Base-by-base conservation (phyloP, 2,113 vertebrate genomes). In the Petromus typicus region DNA sequence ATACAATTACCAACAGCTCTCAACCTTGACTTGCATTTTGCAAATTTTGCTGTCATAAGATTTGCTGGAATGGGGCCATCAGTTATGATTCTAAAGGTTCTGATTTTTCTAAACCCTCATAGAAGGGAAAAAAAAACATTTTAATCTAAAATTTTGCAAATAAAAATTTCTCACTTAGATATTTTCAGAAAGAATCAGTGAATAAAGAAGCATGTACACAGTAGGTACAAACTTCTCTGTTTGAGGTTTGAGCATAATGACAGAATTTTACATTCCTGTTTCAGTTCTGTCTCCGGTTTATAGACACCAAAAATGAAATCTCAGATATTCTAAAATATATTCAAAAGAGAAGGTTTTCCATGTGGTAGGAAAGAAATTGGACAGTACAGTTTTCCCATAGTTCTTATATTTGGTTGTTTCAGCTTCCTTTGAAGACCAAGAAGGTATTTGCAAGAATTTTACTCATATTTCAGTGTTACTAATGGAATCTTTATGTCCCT, bases 1-100 rank as follows among this genome's bases (percentile, higher is more conserved):
- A 96, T 97, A 93, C 45, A 97, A 89, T 75, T 61, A 97, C 43
- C 34, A 90, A 34, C 82, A 66, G 16, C 86, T 87, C 56, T 97
- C 79, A 95, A 96, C 64, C 84, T 84, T 97, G 89, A 96, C 85
- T 90, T 95, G 91, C 64, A 93, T 71, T 67, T 96, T 97, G 79
- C 87, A 93, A 97, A 95, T 86, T 88, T 90, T 17, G 37, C 37
- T 13, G 13, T 73, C 4, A 14, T 37, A 54, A 40, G 9, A 78
- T 67, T 84, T 86, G 23, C 43, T 54, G 17, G 10, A 34, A 23
- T 2, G 81, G 12, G 32, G 32, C 4, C 56, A 71, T 37, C 22
- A 32, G 0, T 22, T 51, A 8, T 81, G 16, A 30, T 90, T 57
- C 12, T 59, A 43, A 80, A 69, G 1, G 3, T 34, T 76, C 64